A percentile compares a stretch with the other conserved stretches of the same genome.
Evolutionary conservation across 1,140 invertebrate species (phyloP).

Genomic region (Drosophila leontia): DNA sequence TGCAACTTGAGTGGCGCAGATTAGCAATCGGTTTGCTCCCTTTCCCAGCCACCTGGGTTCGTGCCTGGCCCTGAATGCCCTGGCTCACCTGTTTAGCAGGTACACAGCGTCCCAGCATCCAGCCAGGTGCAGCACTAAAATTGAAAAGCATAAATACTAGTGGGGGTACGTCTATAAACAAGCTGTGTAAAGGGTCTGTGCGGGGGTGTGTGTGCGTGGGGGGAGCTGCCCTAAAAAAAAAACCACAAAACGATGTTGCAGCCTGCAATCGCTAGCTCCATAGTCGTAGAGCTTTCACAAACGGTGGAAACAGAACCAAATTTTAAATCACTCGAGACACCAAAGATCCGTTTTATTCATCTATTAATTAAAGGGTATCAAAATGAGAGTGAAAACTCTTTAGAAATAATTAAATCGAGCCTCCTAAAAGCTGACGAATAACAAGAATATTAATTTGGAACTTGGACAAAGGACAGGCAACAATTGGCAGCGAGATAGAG

Average conservation of each 20-base stretch:
- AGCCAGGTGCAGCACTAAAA: conserved; percentile 42
- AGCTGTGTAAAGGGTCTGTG: neutral
- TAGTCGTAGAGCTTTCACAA: neutral
- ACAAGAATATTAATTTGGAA: neutral
- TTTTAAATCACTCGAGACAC: neutral
- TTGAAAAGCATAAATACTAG: conserved; percentile 46
- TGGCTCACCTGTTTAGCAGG: conserved; percentile 28
- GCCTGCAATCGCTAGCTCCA: neutral
- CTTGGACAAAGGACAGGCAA: conserved; percentile 15
- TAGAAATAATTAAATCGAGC: conserved; percentile 1
- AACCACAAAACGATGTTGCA: conserved; percentile 7
- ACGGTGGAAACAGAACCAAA: neutral
- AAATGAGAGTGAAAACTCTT: too few species aligned
- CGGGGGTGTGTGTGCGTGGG: neutral
- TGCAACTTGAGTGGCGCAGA: conserved; percentile 1
- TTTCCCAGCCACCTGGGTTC: neutral
- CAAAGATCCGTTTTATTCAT: neutral
- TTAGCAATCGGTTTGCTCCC: conserved; percentile 1
- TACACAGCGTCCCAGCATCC: neutral
- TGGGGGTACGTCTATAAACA: conserved; percentile 17
- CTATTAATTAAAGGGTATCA: neutral
- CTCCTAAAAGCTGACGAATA: neutral
- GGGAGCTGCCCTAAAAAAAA: neutral
- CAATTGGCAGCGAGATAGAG: conserved; percentile 13
- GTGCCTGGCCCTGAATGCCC: conserved; percentile 38